phyloP scores from a whole-genome alignment of 2,113 vertebrate species.

The Nesogale talazaci region DNA sequence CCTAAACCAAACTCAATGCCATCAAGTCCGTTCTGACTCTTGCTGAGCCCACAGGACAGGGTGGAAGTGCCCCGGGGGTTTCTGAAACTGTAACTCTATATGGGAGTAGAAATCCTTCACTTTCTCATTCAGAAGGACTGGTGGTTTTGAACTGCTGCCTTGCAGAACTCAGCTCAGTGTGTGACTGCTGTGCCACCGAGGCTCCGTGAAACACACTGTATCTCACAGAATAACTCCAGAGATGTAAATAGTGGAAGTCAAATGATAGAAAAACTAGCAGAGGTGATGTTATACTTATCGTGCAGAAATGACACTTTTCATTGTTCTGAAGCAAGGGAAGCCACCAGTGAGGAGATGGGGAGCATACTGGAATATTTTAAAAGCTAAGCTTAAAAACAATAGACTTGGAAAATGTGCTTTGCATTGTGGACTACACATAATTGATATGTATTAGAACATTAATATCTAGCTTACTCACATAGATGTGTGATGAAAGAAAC shows the following conservation, averaged over 20 bases:
- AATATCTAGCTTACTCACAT: not conserved
- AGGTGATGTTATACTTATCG: conserved; percentile 6
- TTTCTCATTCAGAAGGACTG: no score
- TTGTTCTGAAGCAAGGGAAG: conserved; percentile 1
- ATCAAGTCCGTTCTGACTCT: no score
- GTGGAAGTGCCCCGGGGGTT: no score
- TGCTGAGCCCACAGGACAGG: no score
- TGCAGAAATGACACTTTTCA: not conserved
- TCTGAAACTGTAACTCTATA: no score
- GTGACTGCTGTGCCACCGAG: no score
- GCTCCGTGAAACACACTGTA: not conserved
- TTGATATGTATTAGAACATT: not conserved
- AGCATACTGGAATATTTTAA: conserved; percentile 38
- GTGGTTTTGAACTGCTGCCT: no score
- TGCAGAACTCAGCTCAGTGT: no score
- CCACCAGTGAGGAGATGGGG: not conserved
- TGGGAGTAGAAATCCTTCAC: no score
- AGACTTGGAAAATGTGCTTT: not conserved
- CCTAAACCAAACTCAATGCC: no score
- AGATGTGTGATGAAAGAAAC: not conserved
- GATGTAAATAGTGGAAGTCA: conserved; percentile 27
- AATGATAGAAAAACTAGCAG: conserved; percentile 1
- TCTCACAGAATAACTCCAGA: not conserved
- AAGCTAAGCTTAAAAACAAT: conserved; percentile 35
- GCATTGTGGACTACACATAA: conserved; percentile 2